A percentile compares a stretch with the other conserved stretches of the same genome.
These are phyloP conservation scores for Acanthurus lineatus DNA, from an alignment of 2,797 vertebrate genomes.

Conservation along the genomic window DNA sequence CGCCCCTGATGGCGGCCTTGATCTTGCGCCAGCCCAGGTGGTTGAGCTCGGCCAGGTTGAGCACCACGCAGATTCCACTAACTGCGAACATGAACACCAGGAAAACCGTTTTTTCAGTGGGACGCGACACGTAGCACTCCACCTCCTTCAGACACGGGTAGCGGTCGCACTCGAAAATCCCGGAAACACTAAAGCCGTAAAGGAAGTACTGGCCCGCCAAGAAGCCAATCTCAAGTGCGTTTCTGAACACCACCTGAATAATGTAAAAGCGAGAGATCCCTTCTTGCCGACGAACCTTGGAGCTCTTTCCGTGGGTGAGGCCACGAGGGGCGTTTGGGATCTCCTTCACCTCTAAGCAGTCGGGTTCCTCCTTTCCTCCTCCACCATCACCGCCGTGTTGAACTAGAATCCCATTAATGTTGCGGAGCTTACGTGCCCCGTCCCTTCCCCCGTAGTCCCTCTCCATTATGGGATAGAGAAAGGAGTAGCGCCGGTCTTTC, in stretches of 20 bases:
- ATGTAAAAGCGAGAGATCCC: slow-evolving; percentile 93
- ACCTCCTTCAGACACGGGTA: slow-evolving; percentile 93
- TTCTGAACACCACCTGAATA: slow-evolving; percentile 93
- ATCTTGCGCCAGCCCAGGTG: slow-evolving; percentile 94
- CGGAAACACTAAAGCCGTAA: slow-evolving; percentile 91
- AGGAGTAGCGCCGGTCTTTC: slow-evolving; percentile 87
- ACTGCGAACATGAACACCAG: slow-evolving; percentile 95
- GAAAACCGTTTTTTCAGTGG: slow-evolving; percentile 93
- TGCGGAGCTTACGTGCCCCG: slow-evolving; percentile 81
- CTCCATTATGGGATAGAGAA: slow-evolving; percentile 89
- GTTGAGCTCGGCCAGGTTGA: slow-evolving; percentile 94
- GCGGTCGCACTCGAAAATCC: slow-evolving; percentile 90
- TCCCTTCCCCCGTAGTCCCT: slow-evolving; percentile 80
- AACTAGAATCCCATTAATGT: slow-evolving; percentile 85
- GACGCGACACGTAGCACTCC: slow-evolving; percentile 93
- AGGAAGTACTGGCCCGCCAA: slow-evolving; percentile 92
- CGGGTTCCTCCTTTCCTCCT: slow-evolving; percentile 85
- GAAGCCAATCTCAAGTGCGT: slow-evolving; percentile 92
- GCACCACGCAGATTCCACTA: slow-evolving; percentile 91
- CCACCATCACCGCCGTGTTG: slow-evolving; percentile 80
- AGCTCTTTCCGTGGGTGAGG: slow-evolving; percentile 83
- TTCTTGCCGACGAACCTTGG: slow-evolving; percentile 89
- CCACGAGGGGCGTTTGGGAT: slow-evolving; percentile 82
- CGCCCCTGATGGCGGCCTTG: slow-evolving; percentile 88
- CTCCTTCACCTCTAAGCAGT: slow-evolving; percentile 87